Base-by-base conservation (phyloP, 2,113 vertebrate genomes). In the Panurus biarmicus region DNA sequence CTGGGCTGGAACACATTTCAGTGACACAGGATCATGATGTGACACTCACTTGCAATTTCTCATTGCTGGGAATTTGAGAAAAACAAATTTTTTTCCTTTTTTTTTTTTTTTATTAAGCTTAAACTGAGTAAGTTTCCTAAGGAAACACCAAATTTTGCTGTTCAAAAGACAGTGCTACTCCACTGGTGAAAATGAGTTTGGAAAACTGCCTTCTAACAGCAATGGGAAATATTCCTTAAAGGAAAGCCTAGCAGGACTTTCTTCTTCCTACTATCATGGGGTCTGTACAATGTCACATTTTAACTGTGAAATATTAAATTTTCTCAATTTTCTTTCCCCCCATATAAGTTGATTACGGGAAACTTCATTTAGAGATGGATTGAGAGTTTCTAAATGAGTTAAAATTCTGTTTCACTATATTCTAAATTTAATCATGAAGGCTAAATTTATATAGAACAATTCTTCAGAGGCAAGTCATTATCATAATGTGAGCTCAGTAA, bases 331-430 rank as follows among this genome's bases (percentile, higher is more conserved):
- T 51, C n/a, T 21, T 48, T 11, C 10, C 20, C 44, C 18, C n/a
- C 44, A 54, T 28, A 12, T 54, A 87, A 96, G 12, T 47, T 89
- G 78, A 85, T 95, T 94, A 91, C 12, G 28, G 67, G 87, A 92
- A 95, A 89, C 44, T 85, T 93, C 81, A 93, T 93, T 96, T 93
- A 71, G 51, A 62, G 78, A 87, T 83, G 64, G 70, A 94, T 40
- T 74, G 85, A 87, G 87, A 80, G 78, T 89, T 93, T 87, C 81
- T 87, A 95, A 92, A 50, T 36, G 24, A 94, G 74, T 87, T 95
- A 89, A 89, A 94, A 89, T 85, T 87, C 66, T 91, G 56, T 74
- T 80, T 85, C 66, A 80, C 72, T 93, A 69, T n/a, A 66, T 58
- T 66, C 64, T 93, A 87, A 91, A 96, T 95, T 80, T 94, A 95